Evolutionary conservation across 2,888 invertebrate species (phyloP).

Genomic region (Tyria jacobaeae): DNA sequence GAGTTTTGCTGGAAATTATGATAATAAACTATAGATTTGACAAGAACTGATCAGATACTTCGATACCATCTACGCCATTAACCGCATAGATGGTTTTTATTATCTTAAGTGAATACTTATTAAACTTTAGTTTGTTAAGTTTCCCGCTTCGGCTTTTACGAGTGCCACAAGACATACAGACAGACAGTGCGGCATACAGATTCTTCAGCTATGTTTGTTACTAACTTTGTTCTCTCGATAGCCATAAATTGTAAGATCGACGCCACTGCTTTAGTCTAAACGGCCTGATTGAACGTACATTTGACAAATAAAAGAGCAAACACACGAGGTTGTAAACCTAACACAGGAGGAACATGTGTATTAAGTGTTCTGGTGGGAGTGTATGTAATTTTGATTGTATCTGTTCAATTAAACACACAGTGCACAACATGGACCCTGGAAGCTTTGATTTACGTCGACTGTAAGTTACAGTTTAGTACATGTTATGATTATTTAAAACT

Average conservation of each 20-base stretch:
- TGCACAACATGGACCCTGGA: too few relatives aligned
- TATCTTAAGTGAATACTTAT: slow-evolving; percentile 32
- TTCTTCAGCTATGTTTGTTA: slow-evolving; percentile 70
- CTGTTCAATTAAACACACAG: neutral
- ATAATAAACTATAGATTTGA: too few relatives aligned
- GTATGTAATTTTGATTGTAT: neutral
- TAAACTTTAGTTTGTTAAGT: too few relatives aligned
- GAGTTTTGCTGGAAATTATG: too few relatives aligned
- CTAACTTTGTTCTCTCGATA: slow-evolving; percentile 72
- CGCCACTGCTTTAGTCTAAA: slow-evolving; percentile 28
- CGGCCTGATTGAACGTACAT: slow-evolving; percentile 41
- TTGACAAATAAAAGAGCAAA: slow-evolving; percentile 34
- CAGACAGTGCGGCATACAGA: slow-evolving; percentile 71
- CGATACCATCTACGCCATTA: too few relatives aligned
- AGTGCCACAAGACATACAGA: slow-evolving; percentile 33
- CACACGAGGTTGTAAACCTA: too few relatives aligned
- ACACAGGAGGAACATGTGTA: slow-evolving; percentile 22
- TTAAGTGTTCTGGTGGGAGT: slow-evolving; percentile 26
- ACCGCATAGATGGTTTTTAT: too few relatives aligned
- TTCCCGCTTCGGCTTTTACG: too few relatives aligned
- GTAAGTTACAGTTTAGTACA: too few relatives aligned
- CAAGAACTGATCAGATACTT: too few relatives aligned
- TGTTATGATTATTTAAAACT: too few relatives aligned
- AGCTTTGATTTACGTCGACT: too few relatives aligned
- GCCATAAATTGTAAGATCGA: slow-evolving; percentile 60